Conservation (phyloP, 2,797 vertebrate species). For the Kryptolebias ocellatus region DNA sequence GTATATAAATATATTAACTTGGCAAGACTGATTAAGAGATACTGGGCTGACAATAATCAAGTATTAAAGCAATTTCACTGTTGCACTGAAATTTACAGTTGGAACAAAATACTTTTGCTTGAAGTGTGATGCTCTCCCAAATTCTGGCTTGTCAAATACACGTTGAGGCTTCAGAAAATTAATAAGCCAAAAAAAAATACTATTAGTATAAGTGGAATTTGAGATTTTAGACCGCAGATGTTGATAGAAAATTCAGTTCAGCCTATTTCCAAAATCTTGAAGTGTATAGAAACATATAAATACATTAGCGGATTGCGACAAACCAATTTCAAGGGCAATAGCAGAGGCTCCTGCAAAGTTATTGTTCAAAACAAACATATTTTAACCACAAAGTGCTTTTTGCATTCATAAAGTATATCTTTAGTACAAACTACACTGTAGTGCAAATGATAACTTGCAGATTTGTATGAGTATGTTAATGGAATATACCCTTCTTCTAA, state of each 20-base stretch:
- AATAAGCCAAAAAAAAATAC: too few relatives aligned
- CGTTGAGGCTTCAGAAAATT: too few relatives aligned
- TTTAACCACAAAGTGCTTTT: background rate
- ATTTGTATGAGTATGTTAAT: constrained; percentile 6
- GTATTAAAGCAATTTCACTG: background rate
- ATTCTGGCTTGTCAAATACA: background rate
- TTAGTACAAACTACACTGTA: background rate
- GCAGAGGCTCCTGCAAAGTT: background rate
- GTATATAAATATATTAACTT: too few relatives aligned
- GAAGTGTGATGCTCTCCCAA: background rate
- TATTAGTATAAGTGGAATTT: too few relatives aligned
- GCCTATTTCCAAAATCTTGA: too few relatives aligned
- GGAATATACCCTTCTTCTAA: background rate
- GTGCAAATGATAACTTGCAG: background rate
- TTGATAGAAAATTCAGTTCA: too few relatives aligned
- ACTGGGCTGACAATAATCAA: too few relatives aligned
- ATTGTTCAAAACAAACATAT: background rate
- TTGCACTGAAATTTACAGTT: background rate
- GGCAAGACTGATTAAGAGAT: too few relatives aligned
- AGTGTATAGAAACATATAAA: too few relatives aligned
- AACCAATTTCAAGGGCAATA: background rate
- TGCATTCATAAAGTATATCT: background rate
- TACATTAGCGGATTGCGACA: background rate
- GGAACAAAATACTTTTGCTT: background rate
- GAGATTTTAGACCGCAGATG: too few relatives aligned